Evolutionary conservation across 2,888 invertebrate genomes (phyloP).

Genomic region (Pammene fasciana): DNA sequence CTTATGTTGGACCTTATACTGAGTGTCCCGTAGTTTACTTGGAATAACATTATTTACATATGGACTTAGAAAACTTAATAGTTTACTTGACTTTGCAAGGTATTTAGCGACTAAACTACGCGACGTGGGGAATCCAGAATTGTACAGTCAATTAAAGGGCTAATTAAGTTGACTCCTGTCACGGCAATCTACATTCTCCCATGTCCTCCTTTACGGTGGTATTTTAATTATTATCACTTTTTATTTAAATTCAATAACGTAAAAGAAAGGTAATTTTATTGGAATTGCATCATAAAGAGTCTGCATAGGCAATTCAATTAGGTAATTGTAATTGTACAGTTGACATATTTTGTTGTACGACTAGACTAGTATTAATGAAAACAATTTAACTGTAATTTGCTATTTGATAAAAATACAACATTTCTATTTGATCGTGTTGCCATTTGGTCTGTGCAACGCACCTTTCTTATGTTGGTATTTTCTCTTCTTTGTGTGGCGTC

Average conservation of each 20-base stretch:
- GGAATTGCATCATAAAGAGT: not conserved
- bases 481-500: too few relatives aligned
- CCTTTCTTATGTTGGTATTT: too few relatives aligned
- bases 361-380: too few relatives aligned
- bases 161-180: conserved; percentile 19
- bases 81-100: not conserved
- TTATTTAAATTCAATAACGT: conserved; percentile 1
- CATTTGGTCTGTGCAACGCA: too few relatives aligned
- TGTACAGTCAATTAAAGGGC: conserved; percentile 15
- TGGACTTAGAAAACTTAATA: too few relatives aligned
- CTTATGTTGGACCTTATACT: not conserved
- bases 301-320: not conserved
- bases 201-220: conserved; percentile 2
- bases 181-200: conserved; percentile 21
- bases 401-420: too few relatives aligned
- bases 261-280: not conserved
- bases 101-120: conserved; percentile 14
- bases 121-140: conserved; percentile 5
- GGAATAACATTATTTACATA: too few relatives aligned
- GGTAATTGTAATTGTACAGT: too few relatives aligned
- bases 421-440: too few relatives aligned
- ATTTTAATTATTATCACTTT: conserved; percentile 15
- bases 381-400: too few relatives aligned
- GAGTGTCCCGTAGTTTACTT: not conserved
- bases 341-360: too few relatives aligned